phyloP scores from a whole-genome alignment of 1,140 invertebrate genomes.

The Scaptomyza graminum region DNA sequence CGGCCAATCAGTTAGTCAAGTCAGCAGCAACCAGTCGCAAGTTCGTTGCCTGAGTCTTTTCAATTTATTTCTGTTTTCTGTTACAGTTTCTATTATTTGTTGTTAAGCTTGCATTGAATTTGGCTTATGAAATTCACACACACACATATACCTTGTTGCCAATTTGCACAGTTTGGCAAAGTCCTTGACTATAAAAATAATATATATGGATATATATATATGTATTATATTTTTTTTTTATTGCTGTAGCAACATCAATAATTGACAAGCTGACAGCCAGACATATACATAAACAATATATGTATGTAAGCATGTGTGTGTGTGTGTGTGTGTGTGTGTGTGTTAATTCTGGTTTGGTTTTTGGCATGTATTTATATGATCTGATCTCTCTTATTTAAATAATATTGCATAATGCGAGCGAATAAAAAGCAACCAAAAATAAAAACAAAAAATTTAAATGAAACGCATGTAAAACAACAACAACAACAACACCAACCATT shows the following conservation, averaged over 20 bases:
- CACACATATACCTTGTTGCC: slow-evolving; percentile 28
- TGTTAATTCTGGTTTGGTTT: slow-evolving; percentile 36
- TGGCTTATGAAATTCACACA: slow-evolving; percentile 56
- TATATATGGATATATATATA: neutral
- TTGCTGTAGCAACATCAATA: slow-evolving; percentile 6
- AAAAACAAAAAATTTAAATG: slow-evolving; percentile 44
- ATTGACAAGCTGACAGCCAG: slow-evolving; percentile 8
- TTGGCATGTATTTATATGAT: slow-evolving; percentile 30
- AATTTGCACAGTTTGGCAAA: slow-evolving; percentile 45
- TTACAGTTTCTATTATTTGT: slow-evolving; percentile 41
- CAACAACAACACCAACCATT: slow-evolving; percentile 10
- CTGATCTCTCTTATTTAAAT: slow-evolving; percentile 53
- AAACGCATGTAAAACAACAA: slow-evolving; percentile 54
- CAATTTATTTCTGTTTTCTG: slow-evolving; percentile 38
- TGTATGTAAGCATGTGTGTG: neutral
- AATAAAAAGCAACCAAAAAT: slow-evolving; percentile 39
- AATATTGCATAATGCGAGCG: slow-evolving; percentile 66
- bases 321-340: slow-evolving; percentile 25
- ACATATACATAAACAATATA: neutral
- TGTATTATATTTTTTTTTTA: neutral
- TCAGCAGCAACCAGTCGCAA: slow-evolving; percentile 42
- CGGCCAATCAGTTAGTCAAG: slow-evolving; percentile 41
- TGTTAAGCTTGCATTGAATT: slow-evolving; percentile 57
- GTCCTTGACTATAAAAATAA: slow-evolving; percentile 58
- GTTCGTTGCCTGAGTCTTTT: slow-evolving; percentile 71